These are phyloP conservation scores for Therioaphis trifolii DNA, from an alignment of 2,888 invertebrate genomes.

Conservation along the genomic window DNA sequence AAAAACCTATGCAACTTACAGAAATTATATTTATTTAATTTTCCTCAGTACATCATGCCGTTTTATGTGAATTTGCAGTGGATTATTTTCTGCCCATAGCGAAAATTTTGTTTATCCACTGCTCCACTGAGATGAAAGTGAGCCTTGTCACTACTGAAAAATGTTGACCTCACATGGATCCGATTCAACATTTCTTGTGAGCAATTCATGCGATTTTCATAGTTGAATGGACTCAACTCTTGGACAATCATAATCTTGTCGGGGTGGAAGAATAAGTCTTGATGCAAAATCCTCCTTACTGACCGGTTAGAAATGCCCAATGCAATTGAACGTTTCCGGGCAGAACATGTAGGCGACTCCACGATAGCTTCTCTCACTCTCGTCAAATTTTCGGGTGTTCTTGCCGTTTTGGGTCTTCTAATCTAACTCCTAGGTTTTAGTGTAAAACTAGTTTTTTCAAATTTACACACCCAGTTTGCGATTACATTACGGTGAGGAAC, in stretches of 20 bases:
- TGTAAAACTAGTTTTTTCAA: too few species aligned
- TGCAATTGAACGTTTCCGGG: too few species aligned
- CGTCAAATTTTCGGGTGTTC: constrained; percentile 67
- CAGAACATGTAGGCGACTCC: constrained; percentile 66
- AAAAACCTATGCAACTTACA: too few species aligned
- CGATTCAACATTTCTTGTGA: too few species aligned
- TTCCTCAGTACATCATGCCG: constrained; percentile 2
- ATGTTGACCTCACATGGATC: too few species aligned
- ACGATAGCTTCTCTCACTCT: constrained; percentile 66
- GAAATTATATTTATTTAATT: not conserved
- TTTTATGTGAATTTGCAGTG: constrained; percentile 34
- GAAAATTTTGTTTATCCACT: constrained; percentile 41
- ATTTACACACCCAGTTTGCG: too few species aligned
- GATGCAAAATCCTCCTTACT: constrained; percentile 66
- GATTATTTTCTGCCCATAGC: constrained; percentile 37
- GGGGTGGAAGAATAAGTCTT: constrained; percentile 67
- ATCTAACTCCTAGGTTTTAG: too few species aligned
- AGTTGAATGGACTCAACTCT: constrained; percentile 27
- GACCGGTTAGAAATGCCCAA: constrained; percentile 66
- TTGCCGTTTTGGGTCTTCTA: too few species aligned
- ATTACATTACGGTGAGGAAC: too few species aligned
- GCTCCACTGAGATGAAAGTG: constrained; percentile 37
- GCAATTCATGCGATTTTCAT: too few species aligned
- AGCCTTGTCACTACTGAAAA: too few species aligned
- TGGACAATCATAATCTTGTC: constrained; percentile 67